These are phyloP conservation scores for Allobates femoralis DNA, from an alignment of 2,797 vertebrate genomes.

Conservation along the genomic window DNA sequence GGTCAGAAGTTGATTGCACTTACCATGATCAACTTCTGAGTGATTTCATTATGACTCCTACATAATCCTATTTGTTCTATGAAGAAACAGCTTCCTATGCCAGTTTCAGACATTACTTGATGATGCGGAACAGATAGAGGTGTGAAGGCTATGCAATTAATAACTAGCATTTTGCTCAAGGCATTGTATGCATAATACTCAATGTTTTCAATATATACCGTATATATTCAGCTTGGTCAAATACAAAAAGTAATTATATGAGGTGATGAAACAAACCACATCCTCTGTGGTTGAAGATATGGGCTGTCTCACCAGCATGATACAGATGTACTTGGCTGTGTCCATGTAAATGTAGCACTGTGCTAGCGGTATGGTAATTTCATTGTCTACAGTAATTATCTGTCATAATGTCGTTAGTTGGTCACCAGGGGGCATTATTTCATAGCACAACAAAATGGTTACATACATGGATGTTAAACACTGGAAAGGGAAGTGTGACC, in stretches of 20 bases:
- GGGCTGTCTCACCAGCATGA: too few species aligned
- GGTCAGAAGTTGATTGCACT: slow-evolving; percentile 19
- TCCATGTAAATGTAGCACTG: too few species aligned
- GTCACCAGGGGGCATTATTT: too few species aligned
- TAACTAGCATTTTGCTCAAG: neutral
- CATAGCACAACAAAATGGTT: too few species aligned
- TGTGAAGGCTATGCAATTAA: neutral
- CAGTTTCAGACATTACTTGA: neutral
- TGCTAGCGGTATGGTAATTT: too few species aligned
- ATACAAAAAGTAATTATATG: neutral
- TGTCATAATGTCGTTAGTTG: too few species aligned
- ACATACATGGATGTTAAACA: too few species aligned
- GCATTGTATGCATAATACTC: neutral
- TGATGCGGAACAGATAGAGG: neutral
- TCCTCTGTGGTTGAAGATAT: too few species aligned
- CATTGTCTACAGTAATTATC: too few species aligned
- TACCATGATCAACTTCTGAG: neutral
- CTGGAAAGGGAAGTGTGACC: too few species aligned
- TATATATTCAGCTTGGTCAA: neutral
- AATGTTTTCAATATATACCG: neutral
- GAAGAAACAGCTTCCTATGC: neutral
- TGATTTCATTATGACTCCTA: slow-evolving; percentile 36
- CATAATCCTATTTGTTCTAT: neutral
- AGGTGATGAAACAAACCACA: too few species aligned
- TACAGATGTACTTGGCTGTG: too few species aligned